These are phyloP conservation scores for Zapornia atra DNA, from an alignment of 2,113 vertebrate species.

Conservation along the genomic window DNA sequence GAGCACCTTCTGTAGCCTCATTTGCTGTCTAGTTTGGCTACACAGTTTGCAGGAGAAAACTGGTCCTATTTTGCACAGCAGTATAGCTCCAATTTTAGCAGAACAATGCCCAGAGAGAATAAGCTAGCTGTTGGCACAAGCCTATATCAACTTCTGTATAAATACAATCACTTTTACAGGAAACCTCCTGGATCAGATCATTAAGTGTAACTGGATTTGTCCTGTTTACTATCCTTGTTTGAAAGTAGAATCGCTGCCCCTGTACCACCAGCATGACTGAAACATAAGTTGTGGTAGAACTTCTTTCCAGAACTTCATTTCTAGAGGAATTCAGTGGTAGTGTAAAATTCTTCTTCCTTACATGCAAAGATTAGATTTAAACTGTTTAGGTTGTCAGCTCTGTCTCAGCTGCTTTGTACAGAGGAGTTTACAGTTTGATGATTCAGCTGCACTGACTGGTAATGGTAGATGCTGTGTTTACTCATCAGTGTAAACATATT, in stretches of 20 bases:
- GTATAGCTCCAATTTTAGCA: background rate
- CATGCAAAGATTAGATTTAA: background rate
- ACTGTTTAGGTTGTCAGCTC: background rate
- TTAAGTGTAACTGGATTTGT: accelerated
- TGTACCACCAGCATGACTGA: background rate
- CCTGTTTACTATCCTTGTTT: too few relatives aligned
- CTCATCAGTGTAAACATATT: background rate
- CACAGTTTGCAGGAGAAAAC: background rate
- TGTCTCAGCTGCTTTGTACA: background rate
- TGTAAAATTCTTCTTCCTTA: background rate
- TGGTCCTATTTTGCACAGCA: background rate
- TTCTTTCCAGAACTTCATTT: background rate
- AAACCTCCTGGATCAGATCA: background rate
- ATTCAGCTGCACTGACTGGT: background rate
- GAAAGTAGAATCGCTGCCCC: background rate
- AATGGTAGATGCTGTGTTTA: background rate
- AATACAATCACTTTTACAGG: background rate
- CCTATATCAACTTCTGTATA: accelerated
- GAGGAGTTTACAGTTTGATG: background rate
- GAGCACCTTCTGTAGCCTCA: background rate
- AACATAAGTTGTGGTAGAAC: background rate
- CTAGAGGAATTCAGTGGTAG: background rate
- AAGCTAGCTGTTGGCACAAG: background rate
- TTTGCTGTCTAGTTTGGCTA: background rate
- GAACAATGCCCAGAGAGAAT: accelerated